Evolutionary conservation across 2,797 vertebrate genomes (phyloP), one percentile per base, ranked within the genome.

Genomic region (Ceryle rudis): DNA sequence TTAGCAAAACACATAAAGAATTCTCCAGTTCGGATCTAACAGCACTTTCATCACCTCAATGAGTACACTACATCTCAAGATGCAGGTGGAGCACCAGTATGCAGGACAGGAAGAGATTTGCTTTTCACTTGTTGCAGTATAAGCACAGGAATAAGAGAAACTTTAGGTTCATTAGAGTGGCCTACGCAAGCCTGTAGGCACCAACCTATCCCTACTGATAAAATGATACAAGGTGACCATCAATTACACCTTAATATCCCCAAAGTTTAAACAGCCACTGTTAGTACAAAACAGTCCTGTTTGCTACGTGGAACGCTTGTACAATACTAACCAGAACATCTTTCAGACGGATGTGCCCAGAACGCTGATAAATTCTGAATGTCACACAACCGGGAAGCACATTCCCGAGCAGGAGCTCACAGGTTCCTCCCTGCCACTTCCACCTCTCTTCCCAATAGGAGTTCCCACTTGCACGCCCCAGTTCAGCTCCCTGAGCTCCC

Each of bases 381-480:
- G 72, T 70, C 73, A 42, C 29, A 29, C 5, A 39, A 23, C 2
- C 0, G 2, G 28, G 31, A 67, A 81, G 33, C 28, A 22, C 1
- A 0, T 19, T 26, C n/a, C 42, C 0, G 0, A 49, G n/a, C 0
- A 0, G 25, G 33, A 75, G 55, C 21, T 84, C 37, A 10, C 62
- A 62, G 66, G 39, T 29, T 64, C 39, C n/a, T 33, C 60, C 33
- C 55, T 25, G 19, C 19, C 31, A 10, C 21, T 65, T 28, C 66
- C 60, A 77, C 25, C 55, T 33, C 75, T 47, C n/a, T 39, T 39
- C 12, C 35, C 39, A 18, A 6, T 47, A 41, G 33, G 23, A 49
- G 33, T 23, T 69, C 12, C 47, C 11, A 2, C 22, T 4, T 3
- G 4, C 9, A 1, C 0, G 8, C 16, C 39, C 80, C n/a, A 1